Conservation (phyloP, 2,113 vertebrate species). For the Corynorhinus townsendii region DNA sequence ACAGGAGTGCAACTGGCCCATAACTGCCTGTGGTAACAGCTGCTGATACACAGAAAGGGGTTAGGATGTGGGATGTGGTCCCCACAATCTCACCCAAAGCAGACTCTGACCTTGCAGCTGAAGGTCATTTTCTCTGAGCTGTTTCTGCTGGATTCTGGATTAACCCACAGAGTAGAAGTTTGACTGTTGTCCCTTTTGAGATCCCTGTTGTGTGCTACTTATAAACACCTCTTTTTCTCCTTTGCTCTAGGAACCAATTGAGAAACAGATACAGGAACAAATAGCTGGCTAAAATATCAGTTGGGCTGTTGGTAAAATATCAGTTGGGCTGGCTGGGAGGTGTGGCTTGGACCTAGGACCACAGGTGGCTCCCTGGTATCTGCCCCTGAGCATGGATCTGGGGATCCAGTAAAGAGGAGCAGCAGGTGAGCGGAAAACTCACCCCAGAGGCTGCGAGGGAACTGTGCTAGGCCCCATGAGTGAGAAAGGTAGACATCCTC, state of each 20-base stretch:
- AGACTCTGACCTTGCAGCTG: not conserved
- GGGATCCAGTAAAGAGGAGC: not conserved
- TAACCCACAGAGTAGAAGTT: not conserved
- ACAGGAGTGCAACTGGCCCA: not conserved
- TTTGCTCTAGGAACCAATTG: not conserved
- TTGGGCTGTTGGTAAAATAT: not conserved
- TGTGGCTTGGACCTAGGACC: not conserved
- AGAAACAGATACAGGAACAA: not conserved
- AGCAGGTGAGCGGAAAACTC: not conserved
- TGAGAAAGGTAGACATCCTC: not conserved
- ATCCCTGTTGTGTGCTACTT: not conserved
- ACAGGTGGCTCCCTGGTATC: not conserved
- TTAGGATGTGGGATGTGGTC: not conserved
- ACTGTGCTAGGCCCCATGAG: no score
- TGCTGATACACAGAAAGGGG: not conserved
- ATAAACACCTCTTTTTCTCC: not conserved
- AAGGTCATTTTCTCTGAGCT: not conserved
- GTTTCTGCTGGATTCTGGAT: not conserved
- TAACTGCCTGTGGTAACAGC: not conserved
- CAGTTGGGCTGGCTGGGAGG: not conserved
- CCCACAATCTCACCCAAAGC: not conserved
- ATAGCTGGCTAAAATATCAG: not conserved
- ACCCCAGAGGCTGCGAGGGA: not conserved
- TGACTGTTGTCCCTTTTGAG: not conserved
- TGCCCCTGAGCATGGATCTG: not conserved